These are phyloP conservation scores for Meganola albula DNA, from an alignment of 2,888 invertebrate species.

Conservation along the genomic window DNA sequence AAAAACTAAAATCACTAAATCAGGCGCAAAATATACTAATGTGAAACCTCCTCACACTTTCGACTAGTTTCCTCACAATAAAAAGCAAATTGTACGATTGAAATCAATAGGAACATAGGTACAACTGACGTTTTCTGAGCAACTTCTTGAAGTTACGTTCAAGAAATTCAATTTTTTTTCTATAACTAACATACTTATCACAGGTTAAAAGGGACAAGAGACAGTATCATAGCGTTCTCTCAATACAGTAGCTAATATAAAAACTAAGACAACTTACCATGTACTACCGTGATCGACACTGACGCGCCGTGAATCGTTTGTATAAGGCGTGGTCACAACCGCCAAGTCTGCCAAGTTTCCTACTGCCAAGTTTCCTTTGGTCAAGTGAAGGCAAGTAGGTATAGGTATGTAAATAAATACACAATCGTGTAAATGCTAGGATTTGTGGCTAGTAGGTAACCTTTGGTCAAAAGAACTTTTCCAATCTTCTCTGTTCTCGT, in stretches of 20 bases:
- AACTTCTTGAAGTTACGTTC: slow-evolving; percentile 58
- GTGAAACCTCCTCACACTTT: slow-evolving; percentile 35
- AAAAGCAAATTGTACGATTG: slow-evolving; percentile 56
- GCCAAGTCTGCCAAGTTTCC: too few species aligned
- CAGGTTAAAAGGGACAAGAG: slow-evolving; percentile 77
- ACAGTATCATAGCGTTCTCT: slow-evolving; percentile 75
- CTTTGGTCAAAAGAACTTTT: too few species aligned
- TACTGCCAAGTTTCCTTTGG: too few species aligned
- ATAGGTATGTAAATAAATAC: too few species aligned
- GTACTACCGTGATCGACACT: slow-evolving; percentile 45
- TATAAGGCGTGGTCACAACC: too few species aligned
- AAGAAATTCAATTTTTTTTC: slow-evolving; percentile 62
- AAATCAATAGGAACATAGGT: slow-evolving; percentile 72
- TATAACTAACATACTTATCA: slow-evolving; percentile 76
- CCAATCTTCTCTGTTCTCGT: too few species aligned
- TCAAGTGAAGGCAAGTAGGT: too few species aligned
- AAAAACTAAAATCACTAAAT: slow-evolving; percentile 48
- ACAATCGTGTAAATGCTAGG: too few species aligned
- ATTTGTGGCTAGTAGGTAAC: too few species aligned
- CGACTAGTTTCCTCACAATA: slow-evolving; percentile 64
- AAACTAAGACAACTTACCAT: slow-evolving; percentile 69
- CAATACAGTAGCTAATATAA: slow-evolving; percentile 60
- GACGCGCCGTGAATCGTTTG: slow-evolving; percentile 40
- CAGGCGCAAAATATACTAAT: slow-evolving; percentile 53
- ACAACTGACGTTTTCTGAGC: slow-evolving; percentile 65